Evolutionary conservation across 1,140 invertebrate genomes (phyloP).

Genomic region (Drosophila paulistorum): DNA sequence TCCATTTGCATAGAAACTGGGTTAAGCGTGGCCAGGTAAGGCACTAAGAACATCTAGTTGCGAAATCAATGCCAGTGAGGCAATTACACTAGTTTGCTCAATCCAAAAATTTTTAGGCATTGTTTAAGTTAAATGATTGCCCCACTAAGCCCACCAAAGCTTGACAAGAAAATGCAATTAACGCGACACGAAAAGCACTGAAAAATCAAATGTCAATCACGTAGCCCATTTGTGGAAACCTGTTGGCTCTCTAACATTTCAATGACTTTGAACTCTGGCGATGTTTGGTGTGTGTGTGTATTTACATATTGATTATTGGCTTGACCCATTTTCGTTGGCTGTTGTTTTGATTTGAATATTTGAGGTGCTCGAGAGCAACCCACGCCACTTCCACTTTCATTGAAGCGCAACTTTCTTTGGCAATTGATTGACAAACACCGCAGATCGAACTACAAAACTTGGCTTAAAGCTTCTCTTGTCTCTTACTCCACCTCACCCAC

Average conservation of each 20-base stretch:
- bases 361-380: constrained; percentile 54
- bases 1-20: constrained; percentile 60
- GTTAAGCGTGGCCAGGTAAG: constrained; percentile 64
- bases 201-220: constrained; percentile 71
- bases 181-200: constrained; percentile 25
- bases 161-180: constrained; percentile 74
- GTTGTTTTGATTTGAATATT: constrained; percentile 59
- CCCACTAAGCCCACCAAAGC: constrained; percentile 17
- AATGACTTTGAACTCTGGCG: constrained; percentile 76
- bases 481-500: not conserved
- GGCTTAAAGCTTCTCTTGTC: constrained; percentile 22
- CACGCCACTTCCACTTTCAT: constrained; percentile 78
- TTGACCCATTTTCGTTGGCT: constrained; percentile 59
- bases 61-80: constrained; percentile 19
- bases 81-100: constrained; percentile 15
- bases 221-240: constrained; percentile 57
- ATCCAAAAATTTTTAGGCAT: constrained; percentile 5
- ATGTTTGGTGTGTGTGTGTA: constrained; percentile 23
- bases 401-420: constrained; percentile 67
- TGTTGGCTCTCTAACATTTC: constrained; percentile 67
- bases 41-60: constrained; percentile 1
- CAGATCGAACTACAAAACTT: constrained; percentile 14
- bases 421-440: constrained; percentile 26
- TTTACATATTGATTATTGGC: constrained; percentile 73
- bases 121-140: constrained; percentile 37